These are phyloP conservation scores for Campoplex capitator DNA, from an alignment of 2,888 invertebrate genomes.

Conservation along the genomic window DNA sequence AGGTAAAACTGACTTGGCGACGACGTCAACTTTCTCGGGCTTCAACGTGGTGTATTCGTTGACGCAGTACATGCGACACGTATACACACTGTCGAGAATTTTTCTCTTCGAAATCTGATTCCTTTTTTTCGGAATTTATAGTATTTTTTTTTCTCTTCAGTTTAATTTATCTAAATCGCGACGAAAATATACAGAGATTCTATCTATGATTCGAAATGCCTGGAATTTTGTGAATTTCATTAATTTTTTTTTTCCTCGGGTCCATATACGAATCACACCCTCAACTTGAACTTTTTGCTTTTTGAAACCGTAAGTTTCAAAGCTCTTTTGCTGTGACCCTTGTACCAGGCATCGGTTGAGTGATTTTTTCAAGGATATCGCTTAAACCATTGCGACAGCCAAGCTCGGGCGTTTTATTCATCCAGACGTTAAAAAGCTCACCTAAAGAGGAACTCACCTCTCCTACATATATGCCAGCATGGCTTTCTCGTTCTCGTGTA, in stretches of 20 bases:
- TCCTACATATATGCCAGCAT: neutral
- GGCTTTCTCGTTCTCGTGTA: conserved; percentile 7
- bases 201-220: neutral
- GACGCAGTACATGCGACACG: conserved; percentile 8
- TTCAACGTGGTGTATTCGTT: conserved; percentile 13
- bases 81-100: neutral
- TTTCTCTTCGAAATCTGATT: neutral
- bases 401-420: conserved; percentile 48
- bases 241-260: neutral
- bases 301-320: neutral
- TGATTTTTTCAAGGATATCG: conserved; percentile 49
- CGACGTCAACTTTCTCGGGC: conserved; percentile 46
- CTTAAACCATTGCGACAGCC: conserved; percentile 48
- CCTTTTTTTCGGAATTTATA: neutral
- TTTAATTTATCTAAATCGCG: neutral
- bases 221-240: neutral
- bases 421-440: conserved; percentile 58
- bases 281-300: neutral
- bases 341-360: conserved; percentile 30
- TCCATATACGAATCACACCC: neutral
- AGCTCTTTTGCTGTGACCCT: conserved; percentile 15
- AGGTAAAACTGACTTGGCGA: conserved; percentile 65
- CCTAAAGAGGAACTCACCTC: conserved; percentile 41
- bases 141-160: neutral
- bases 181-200: neutral